Evolutionary conservation across 2,888 invertebrate genomes (phyloP).

Genomic region (Aphodius sticticus): DNA sequence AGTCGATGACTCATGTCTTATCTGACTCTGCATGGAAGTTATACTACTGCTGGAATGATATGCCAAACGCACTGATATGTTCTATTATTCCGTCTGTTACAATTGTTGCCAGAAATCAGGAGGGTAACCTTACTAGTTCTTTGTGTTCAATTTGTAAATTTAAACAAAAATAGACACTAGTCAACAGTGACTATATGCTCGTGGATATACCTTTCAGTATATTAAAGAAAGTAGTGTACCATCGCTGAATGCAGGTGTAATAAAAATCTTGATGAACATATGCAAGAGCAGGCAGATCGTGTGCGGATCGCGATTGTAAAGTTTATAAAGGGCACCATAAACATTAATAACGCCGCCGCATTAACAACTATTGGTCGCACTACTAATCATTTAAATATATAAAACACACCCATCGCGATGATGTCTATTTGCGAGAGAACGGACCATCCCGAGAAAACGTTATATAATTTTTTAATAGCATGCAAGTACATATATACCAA

Average conservation of each 20-base stretch:
- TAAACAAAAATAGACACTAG: no score
- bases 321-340: conserved; percentile 4
- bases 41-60: neutral
- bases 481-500: neutral
- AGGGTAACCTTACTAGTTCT: neutral
- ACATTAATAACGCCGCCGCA: neutral
- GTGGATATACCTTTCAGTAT: neutral
- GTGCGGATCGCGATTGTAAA: neutral
- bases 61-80: neutral
- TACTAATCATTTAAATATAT: neutral
- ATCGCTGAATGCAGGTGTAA: neutral
- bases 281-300: neutral
- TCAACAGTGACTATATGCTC: no score
- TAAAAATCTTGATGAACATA: neutral
- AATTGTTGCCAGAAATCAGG: no score
- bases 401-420: neutral
- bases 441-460: neutral
- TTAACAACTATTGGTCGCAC: neutral
- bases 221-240: neutral
- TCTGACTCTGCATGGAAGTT: no score
- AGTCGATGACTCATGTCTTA: neutral
- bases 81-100: neutral
- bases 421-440: neutral
- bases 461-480: conserved; percentile 4
- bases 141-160: neutral